Evolutionary conservation across 2,888 invertebrate genomes (phyloP).

Genomic region (Lamellibrachia satsuma): DNA sequence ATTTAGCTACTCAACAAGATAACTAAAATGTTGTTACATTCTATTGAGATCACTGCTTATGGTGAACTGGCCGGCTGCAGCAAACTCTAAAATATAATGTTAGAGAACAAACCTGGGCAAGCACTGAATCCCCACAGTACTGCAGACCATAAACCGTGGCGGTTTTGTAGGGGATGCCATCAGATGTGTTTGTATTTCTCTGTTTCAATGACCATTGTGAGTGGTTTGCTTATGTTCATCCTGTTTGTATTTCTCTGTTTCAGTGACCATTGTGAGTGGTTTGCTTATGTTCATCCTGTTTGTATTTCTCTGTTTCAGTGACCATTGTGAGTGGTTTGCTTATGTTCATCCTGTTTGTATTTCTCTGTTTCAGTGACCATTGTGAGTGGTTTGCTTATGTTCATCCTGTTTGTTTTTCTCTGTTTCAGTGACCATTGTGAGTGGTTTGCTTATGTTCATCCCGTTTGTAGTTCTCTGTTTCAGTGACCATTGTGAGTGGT

Average conservation of each 20-base stretch:
- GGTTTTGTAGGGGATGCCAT: too few species aligned
- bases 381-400: constrained; percentile 83
- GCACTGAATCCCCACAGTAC: too few species aligned
- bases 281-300: constrained; percentile 85
- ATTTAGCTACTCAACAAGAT: too few species aligned
- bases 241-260: constrained; percentile 76
- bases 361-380: constrained; percentile 82
- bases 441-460: constrained; percentile 82
- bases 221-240: constrained; percentile 82
- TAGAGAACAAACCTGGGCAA: too few species aligned
- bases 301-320: constrained; percentile 76
- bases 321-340: constrained; percentile 85
- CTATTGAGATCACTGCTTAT: too few species aligned
- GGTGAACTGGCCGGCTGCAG: too few species aligned
- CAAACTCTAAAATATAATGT: too few species aligned
- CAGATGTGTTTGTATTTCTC: constrained; percentile 29
- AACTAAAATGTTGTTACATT: too few species aligned
- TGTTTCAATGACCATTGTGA: constrained; percentile 87
- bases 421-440: constrained; percentile 87
- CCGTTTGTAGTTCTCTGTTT: constrained; percentile 76
- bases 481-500: constrained; percentile 89
- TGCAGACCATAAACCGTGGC: too few species aligned
- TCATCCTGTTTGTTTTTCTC: constrained; percentile 77
- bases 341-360: constrained; percentile 82
- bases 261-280: constrained; percentile 89